Evolutionary conservation across 2,888 invertebrate species (phyloP), one percentile per base, ranked within the genome.

Genomic region (Phortica magna): DNA sequence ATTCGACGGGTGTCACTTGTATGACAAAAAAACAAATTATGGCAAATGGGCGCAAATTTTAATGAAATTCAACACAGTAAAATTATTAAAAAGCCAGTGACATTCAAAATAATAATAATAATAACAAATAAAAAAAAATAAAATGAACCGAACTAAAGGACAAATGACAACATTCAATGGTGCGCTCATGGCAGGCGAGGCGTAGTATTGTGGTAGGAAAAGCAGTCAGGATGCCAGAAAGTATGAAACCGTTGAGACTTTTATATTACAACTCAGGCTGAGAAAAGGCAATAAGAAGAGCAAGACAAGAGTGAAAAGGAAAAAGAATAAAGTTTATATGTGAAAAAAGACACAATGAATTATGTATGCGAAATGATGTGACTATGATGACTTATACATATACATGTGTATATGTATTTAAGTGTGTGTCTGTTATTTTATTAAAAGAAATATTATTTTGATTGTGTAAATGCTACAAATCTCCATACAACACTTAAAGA

Each of bases 1-100:
- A 59, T 61, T 61, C 61, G 22, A 61, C 61, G 61, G 19, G 78
- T 84, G 87, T 79, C 87, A 81, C 81, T 84, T 78, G 80, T 80
- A 78, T 83, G 83, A 83, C 79, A 80, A 72, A 78, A 77, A 82
- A 83, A 87, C 84, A 87, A 86, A 86, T 87, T 87, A 86, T 88
- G 88, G 83, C 87, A 88, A 88, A 87, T 88, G 88, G 88, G 85
- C 78, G 80, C 83, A 88, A 85, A 88, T 85, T 86, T 88, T 88
- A 87, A 87, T 87, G 85, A 87, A 88, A 87, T 85, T 87, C 83
- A 83, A 79, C 86, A 82, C 81, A 82, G 79, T 81, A 80, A 80
- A 75, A 76, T 55, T 70, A 64, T 61, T 48, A 55, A 71, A 70
- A 70, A 70, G 53, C 53, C 31, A 55, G 70, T 71, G 70, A 71